These are phyloP conservation scores for Alosa alosa DNA, from an alignment of 2,113 vertebrate genomes.

Conservation along the genomic window DNA sequence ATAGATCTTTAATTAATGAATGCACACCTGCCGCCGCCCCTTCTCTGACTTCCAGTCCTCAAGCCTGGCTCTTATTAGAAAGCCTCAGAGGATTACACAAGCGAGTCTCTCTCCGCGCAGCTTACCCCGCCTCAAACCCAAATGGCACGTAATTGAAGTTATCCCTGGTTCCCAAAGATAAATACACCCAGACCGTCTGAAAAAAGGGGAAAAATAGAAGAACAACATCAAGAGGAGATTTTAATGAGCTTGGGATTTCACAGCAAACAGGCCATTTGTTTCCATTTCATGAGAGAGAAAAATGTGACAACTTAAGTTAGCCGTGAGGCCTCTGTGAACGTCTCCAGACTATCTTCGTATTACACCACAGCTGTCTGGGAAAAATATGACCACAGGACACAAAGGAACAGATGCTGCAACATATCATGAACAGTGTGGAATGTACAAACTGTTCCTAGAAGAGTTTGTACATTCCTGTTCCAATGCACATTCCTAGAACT, in stretches of 20 bases:
- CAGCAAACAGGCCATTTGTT: not conserved
- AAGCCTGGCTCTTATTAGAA: not conserved
- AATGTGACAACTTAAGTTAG: not conserved
- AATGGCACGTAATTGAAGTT: not conserved
- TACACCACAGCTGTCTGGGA: not conserved
- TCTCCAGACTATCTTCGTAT: not conserved
- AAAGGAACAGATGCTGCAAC: not conserved
- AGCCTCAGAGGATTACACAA: not conserved
- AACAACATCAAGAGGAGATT: not conserved
- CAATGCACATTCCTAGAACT: too few relatives aligned
- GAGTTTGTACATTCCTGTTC: too few relatives aligned
- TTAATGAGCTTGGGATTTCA: not conserved
- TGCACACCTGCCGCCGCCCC: not conserved
- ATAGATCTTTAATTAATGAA: not conserved
- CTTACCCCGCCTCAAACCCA: not conserved
- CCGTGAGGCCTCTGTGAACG: not conserved
- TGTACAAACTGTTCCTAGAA: too few relatives aligned
- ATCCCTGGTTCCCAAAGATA: not conserved
- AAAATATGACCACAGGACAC: not conserved
- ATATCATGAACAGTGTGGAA: not conserved
- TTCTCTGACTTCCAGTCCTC: not conserved
- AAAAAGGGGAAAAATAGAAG: not conserved
- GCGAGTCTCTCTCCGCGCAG: not conserved
- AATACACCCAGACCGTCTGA: not conserved
- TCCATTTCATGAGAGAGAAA: not conserved